Evolutionary conservation across 2,888 invertebrate genomes (phyloP), one percentile per base, ranked within the genome.

Genomic region (Tricholauxania praeusta): DNA sequence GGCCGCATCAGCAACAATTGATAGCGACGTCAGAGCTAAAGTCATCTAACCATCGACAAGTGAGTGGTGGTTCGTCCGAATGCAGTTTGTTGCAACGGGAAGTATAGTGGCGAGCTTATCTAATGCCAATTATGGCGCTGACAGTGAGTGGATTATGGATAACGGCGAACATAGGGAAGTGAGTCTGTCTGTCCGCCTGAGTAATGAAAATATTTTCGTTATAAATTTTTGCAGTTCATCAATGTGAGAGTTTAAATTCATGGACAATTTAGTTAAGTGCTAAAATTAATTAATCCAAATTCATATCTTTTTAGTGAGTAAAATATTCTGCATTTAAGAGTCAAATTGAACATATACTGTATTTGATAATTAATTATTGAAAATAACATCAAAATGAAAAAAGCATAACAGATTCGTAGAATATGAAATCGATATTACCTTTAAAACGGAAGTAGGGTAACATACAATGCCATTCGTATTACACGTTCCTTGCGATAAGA

Each of bases 141-240:
- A 64, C 64, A 48, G 8, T 51, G 64, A 64, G 64, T 64, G 64
- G 64, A 64, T 64, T 64, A 64, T 49, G 51, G 51, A 64, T 39
- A 62, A 10, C 7, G 10, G 39, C 39, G 39, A 39, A 39, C n/a
- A 62, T 62, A 17, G 17, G 57, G 14, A 57, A 57, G 57, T 57
- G 55, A 55, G 8, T 57, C 5, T 57, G 28, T 22, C 28, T 19
- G 57, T 57, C 57, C 39, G 39, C 39, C 39, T 39, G 10, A 39
- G 10, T 39, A 39, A 39, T 39, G 39, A 39, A 39, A 57, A 28
- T 3, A 57, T 57, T 57, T 57, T 6, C 17, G 12, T 2, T 57
- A 22, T 57, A 10, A 57, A 19, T 57, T 28, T 39, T 57, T 57
- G 28, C 28, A 57, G 28, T 8, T 12, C 22, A 57, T 28, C 57